Percentiles rank a stretch among this genome's conserved stretches.
Evolutionary conservation across 1,140 invertebrate species (phyloP).

Genomic region (Scaptomyza montana): DNA sequence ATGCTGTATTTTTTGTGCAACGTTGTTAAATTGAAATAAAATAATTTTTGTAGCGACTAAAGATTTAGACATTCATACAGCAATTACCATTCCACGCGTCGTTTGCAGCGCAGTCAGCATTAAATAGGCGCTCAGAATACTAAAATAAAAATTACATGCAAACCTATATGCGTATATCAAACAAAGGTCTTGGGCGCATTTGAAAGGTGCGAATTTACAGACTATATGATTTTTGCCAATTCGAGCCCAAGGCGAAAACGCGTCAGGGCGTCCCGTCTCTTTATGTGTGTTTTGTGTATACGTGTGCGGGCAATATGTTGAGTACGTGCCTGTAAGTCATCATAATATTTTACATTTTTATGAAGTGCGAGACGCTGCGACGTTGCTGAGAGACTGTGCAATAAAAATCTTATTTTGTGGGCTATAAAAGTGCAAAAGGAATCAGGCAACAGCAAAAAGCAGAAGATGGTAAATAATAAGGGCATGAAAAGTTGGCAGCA

Average conservation of each 20-base stretch:
- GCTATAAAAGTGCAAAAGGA: constrained; percentile 69
- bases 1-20: too few relatives aligned
- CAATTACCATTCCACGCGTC: constrained; percentile 42
- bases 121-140: constrained; percentile 23
- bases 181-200: constrained; percentile 2
- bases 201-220: constrained; percentile 39
- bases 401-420: constrained; percentile 81
- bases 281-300: neutral
- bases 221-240: constrained; percentile 51
- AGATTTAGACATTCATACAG: constrained; percentile 13
- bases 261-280: neutral
- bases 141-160: constrained; percentile 13
- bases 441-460: constrained; percentile 11
- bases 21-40: too few relatives aligned
- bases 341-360: constrained; percentile 83
- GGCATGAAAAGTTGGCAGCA: constrained; percentile 3
- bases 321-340: constrained; percentile 71
- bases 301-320: constrained; percentile 47
- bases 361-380: constrained; percentile 67
- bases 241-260: constrained; percentile 4
- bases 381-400: constrained; percentile 59
- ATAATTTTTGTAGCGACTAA: neutral
- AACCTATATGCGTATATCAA: constrained; percentile 17
- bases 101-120: constrained; percentile 40
- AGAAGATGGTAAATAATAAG: constrained; percentile 27